Evolutionary conservation across 2,113 vertebrate genomes (phyloP).

Genomic region (Prunella fulvescens): DNA sequence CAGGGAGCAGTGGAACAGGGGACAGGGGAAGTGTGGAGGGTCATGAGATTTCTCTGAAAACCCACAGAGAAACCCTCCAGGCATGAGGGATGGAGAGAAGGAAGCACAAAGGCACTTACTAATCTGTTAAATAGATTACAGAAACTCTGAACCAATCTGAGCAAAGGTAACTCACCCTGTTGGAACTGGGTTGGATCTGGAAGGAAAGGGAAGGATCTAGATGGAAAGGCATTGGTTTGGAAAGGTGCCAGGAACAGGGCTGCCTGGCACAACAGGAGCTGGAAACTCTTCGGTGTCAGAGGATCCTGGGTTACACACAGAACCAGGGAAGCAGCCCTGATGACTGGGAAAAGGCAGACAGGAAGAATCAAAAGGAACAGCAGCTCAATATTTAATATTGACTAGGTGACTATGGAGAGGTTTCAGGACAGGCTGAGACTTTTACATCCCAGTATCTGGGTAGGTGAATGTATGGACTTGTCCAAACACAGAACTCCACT

Average conservation of each 20-base stretch:
- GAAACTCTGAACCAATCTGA: not conserved
- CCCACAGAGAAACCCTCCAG: not conserved
- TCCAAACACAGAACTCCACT: not conserved
- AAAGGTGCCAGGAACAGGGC: not conserved
- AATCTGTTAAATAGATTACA: fast-evolving
- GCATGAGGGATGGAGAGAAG: not conserved
- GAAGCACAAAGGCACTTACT: not conserved
- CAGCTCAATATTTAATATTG: not conserved
- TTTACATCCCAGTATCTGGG: not conserved
- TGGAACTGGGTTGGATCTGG: not conserved
- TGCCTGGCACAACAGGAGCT: not conserved
- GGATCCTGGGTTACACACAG: too few species aligned
- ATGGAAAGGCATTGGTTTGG: not conserved
- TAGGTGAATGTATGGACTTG: not conserved
- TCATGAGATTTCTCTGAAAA: not conserved
- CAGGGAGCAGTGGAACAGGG: not conserved
- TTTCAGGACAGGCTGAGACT: not conserved
- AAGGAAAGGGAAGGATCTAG: not conserved
- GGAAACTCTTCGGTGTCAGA: not conserved
- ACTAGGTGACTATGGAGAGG: not conserved
- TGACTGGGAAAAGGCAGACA: not conserved
- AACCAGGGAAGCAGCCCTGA: not conserved
- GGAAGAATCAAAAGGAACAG: not conserved
- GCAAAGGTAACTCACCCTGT: not conserved
- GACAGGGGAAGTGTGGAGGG: not conserved